These are phyloP conservation scores for Leucosticte australis DNA, from an alignment of 2,113 vertebrate genomes.

Conservation along the genomic window DNA sequence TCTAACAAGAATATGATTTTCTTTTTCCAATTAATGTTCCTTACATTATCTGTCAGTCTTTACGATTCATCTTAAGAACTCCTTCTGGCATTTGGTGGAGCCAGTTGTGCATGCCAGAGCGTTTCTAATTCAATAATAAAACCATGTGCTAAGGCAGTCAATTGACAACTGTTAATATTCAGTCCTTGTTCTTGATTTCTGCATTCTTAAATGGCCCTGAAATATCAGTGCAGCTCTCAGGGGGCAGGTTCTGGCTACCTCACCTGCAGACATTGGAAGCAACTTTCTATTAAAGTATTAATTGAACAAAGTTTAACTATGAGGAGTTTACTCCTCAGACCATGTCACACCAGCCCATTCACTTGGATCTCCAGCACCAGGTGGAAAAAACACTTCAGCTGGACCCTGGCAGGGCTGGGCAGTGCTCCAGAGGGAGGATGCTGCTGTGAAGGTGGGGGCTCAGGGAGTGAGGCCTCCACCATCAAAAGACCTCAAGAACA, in stretches of 20 bases:
- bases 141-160: conserved; percentile 43
- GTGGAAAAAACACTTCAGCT: accelerated
- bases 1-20: conserved; percentile 52
- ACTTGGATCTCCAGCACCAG: not conserved
- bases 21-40: conserved; percentile 60
- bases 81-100: conserved; percentile 56
- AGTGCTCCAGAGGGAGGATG: not conserved
- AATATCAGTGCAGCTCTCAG: not conserved
- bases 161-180: conserved; percentile 46
- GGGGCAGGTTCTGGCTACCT: not conserved
- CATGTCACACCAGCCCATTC: not conserved
- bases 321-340: not conserved
- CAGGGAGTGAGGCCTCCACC: not conserved
- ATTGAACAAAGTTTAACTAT: not conserved
- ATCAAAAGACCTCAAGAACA: not conserved
- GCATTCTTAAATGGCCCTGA: not conserved
- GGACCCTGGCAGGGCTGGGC: not conserved
- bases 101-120: conserved; percentile 58
- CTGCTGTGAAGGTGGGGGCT: not conserved
- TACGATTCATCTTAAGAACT: conserved; percentile 8
- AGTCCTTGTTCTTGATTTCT: conserved; percentile 10
- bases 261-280: not conserved
- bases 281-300: not conserved
- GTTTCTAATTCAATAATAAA: conserved; percentile 68
- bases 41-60: conserved; percentile 20